Evolutionary conservation across 2,797 vertebrate genomes (phyloP).

Genomic region (Sarcophilus harrisii): DNA sequence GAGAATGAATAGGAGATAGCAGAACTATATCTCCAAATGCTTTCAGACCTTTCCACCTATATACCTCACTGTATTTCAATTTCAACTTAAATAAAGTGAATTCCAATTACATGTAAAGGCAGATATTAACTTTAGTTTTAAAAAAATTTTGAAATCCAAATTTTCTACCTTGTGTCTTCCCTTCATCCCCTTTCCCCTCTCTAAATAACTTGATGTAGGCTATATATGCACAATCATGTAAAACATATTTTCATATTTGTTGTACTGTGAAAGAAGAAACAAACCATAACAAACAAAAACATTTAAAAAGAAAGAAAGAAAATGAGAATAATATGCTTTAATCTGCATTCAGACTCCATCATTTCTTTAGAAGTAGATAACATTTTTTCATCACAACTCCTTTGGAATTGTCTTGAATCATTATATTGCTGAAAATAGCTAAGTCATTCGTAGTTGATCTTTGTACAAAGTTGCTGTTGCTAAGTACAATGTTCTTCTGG

Average conservation of each 20-base stretch:
- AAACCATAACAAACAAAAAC: not conserved
- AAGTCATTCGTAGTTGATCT: not conserved
- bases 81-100: not conserved
- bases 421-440: not conserved
- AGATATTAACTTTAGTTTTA: not conserved
- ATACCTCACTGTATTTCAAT: not conserved
- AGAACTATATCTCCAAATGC: not conserved
- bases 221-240: not conserved
- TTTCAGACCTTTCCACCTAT: not conserved
- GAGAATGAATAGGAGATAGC: not conserved
- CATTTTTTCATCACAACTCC: not conserved
- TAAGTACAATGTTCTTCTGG: not conserved
- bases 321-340: not conserved
- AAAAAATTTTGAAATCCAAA: not conserved
- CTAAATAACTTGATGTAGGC: not conserved
- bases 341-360: not conserved
- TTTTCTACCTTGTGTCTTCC: not conserved
- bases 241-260: not conserved
- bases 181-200: not conserved
- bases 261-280: not conserved
- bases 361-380: not conserved
- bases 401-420: not conserved
- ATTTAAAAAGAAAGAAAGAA: too few relatives aligned
- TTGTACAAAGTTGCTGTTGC: not conserved
- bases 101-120: not conserved